Conservation (phyloP, 2,113 vertebrate species). For the Porphyrio hochstetteri region DNA sequence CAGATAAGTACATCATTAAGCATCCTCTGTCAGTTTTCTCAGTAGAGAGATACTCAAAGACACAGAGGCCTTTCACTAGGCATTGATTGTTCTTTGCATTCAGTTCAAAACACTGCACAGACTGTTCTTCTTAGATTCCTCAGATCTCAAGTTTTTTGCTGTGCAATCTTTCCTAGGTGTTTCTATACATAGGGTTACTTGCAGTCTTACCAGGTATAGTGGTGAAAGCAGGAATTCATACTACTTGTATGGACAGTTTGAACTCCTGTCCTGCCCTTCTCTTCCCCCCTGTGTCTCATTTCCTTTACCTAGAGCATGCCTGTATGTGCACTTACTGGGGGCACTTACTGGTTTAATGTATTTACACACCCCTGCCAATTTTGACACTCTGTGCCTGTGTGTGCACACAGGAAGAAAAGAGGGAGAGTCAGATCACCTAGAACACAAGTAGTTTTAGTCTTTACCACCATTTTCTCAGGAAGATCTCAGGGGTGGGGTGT, state of each 20-base stretch:
- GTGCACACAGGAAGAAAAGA: neutral
- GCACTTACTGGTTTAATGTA: neutral
- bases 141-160: neutral
- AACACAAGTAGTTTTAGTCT: neutral
- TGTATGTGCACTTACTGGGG: neutral
- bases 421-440: accelerated
- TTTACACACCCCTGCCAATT: neutral
- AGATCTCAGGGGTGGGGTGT: no score
- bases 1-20: neutral
- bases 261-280: neutral
- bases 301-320: neutral
- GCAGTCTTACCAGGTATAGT: neutral
- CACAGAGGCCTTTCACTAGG: neutral
- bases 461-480: neutral
- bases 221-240: neutral
- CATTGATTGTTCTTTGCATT: neutral
- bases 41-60: neutral
- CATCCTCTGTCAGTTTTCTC: neutral
- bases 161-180: neutral
- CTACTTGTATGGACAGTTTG: neutral
- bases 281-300: neutral
- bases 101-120: neutral
- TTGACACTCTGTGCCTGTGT: neutral
- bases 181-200: neutral
- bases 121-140: neutral